Conservation (phyloP, 2,113 vertebrate species). For the Antigone vipio region DNA sequence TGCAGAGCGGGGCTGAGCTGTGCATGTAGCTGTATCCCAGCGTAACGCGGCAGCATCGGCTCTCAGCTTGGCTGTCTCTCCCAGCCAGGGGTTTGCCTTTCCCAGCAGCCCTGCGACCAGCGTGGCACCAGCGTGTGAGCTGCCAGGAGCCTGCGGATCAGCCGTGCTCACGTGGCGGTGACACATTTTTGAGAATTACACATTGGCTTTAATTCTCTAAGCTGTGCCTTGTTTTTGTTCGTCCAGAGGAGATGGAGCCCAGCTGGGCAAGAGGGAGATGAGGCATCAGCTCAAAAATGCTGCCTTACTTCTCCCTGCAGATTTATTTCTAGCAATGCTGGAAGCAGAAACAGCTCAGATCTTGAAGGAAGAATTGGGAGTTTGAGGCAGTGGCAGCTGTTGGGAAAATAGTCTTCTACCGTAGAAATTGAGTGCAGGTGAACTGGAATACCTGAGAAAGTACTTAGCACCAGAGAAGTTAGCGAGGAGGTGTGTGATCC, state of each 20-base stretch:
- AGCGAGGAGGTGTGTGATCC: not conserved
- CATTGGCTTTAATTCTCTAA: not conserved
- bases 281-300: not conserved
- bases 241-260: not conserved
- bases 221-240: not conserved
- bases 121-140: not conserved
- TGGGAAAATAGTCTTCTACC: not conserved
- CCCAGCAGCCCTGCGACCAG: not conserved
- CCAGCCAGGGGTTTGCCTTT: not conserved
- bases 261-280: not conserved
- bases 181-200: not conserved
- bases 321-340: not conserved
- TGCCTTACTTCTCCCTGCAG: not conserved
- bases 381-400: not conserved
- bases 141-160: not conserved
- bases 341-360: not conserved
- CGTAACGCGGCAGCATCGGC: accelerated
- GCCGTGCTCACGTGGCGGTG: accelerated
- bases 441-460: not conserved
- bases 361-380: not conserved
- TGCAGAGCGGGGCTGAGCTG: not conserved
- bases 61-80: not conserved
- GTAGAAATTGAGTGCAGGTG: not conserved
- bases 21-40: not conserved
- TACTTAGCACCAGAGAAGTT: not conserved